Base-by-base conservation (phyloP, 2,113 vertebrate genomes). In the Machaerirhynchus nigripectus region DNA sequence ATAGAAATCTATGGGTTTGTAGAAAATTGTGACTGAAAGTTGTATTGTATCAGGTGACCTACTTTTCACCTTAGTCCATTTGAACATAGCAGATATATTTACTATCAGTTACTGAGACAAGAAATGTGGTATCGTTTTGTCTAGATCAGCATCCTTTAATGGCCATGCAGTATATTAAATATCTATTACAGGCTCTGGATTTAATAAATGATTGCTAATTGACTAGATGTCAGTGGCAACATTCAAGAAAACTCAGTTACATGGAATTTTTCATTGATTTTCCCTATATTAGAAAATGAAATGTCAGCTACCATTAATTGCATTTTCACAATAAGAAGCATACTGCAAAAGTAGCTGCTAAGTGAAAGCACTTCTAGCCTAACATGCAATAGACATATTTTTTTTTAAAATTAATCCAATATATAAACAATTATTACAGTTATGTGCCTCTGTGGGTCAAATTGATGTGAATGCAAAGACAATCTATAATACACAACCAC, bases 231-330 rank as follows among this genome's bases (percentile, higher is more conserved):
- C 91, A 94, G 90, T 82, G 78, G 80, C 40, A 97, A 96, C 86
- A 94, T 97, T 96, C 87, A 78, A 94, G 85, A 97, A 97, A 98
- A 97, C 63, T 93, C 96, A 95, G 94, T 96, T 96, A 96, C 69
- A 77, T 74, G 65, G 89, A 89, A 96, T 96, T 96, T 98, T 98
- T 88, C 77, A 97, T 94, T 97, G 96, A 98, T 97, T 98, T 93
- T 89, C 85, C 63, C 80, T 96, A 63, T 90, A 93, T 97, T 95
- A 97, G 94, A 98, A 97, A 97, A 97, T 94, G 90, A 96, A 97
- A 97, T 96, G 97, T 97, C 98, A 98, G 95, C 94, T 71, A 88
- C 46, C 84, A 97, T 97, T 98, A 98, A 97, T 89, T 97, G 89
- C 40, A 67, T 95, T 98, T 96, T 96, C 91, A 92, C 84, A 95